Evolutionary conservation across 2,888 invertebrate genomes (phyloP), one percentile per base, ranked within the genome.

Genomic region (Tetropium fuscum): DNA sequence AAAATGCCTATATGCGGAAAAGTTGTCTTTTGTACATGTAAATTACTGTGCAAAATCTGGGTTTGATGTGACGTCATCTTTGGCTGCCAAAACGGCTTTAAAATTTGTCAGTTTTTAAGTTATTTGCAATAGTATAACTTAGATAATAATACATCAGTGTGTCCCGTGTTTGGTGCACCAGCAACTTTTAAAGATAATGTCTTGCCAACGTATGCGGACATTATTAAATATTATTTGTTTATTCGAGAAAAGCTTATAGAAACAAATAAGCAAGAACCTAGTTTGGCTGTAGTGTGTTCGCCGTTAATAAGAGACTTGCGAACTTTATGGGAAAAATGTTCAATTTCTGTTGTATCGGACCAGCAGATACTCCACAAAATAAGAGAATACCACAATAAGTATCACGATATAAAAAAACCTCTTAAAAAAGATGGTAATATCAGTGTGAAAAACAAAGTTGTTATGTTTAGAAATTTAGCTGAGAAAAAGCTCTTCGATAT

Each of bases 221-320:
- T n/a, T n/a, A n/a, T n/a, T n/a, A 27, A n/a, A 27, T 27, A 27
- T 27, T 27, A 27, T 27, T 27, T 27, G 27, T 27, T 27, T 27
- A n/a, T n/a, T 27, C 27, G 27, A n/a, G n/a, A n/a, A 27, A 27
- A 27, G 27, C n/a, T 27, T n/a, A n/a, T 27, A n/a, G 27, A 27
- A 27, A n/a, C 7, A 27, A 27, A n/a, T n/a, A 2, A 27, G n/a
- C 27, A 27, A 27, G 27, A 27, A 27, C 27, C 7, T n/a, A 27
- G 27, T 27, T 27, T 27, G 2, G 27, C 27, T 7, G 27, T n/a
- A 2, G 27, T 27, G 27, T 27, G 27, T 27, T 27, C 27, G 27
- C 27, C 27, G 27, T 27, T 27, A n/a, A 27, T 27, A 27, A 27
- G n/a, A 27, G 27, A 27, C 27, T 27, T 27, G n/a, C 7, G n/a